phyloP scores from a whole-genome alignment of 2,888 invertebrate species.

The Gibbula magus region DNA sequence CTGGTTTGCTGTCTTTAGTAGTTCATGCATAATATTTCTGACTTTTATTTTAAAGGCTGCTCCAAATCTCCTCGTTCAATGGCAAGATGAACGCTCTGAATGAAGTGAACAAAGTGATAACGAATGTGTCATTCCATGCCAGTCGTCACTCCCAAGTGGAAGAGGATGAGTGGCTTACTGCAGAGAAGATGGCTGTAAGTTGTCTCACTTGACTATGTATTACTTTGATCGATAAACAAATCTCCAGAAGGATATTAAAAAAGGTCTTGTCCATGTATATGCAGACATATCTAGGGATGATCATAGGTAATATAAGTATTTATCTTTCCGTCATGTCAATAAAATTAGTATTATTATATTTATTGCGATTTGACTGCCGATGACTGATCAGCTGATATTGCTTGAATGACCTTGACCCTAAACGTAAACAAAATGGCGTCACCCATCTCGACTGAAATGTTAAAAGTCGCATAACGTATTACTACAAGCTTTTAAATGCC shows the following conservation, averaged over 20 bases:
- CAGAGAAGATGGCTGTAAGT: constrained; percentile 93
- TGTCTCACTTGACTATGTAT: not conserved
- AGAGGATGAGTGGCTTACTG: constrained; percentile 92
- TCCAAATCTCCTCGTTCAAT: constrained; percentile 98
- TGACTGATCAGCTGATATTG: no score
- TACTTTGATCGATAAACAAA: not conserved
- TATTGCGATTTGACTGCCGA: no score
- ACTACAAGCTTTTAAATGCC: no score
- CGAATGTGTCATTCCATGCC: constrained; percentile 91
- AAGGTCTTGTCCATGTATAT: not conserved
- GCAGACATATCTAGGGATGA: not conserved
- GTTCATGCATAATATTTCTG: no score
- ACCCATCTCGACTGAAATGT: no score
- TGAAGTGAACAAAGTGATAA: constrained; percentile 95
- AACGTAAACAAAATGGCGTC: no score
- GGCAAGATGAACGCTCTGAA: constrained; percentile 99
- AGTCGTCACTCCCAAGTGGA: constrained; percentile 76
- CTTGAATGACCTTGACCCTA: no score
- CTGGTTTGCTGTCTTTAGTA: no score
- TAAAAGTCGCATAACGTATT: no score
- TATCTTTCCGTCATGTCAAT: no score
- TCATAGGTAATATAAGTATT: no score
- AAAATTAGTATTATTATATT: no score
- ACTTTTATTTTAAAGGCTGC: constrained; percentile 78
- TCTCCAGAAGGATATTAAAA: not conserved